A percentile compares a stretch with the other conserved stretches of the same genome.
Conservation (phyloP, 2,797 vertebrate genomes). For the Meda fulgida region DNA sequence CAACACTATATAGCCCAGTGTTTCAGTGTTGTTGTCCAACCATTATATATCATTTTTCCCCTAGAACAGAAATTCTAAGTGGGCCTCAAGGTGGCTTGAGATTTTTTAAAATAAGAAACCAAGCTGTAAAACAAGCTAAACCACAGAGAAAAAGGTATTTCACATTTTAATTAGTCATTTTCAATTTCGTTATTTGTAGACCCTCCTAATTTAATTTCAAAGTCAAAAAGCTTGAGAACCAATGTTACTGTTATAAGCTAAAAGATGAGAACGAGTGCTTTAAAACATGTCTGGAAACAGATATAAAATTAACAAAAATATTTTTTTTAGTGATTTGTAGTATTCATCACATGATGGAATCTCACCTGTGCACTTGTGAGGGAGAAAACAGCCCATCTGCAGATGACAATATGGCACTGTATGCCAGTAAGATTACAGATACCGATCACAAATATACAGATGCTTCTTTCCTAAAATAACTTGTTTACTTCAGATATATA, state of each 20-base stretch:
- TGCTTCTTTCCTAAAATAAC: neutral
- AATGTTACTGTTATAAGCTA: neutral
- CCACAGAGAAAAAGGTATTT: no score
- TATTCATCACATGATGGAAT: neutral
- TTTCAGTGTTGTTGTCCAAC: no score
- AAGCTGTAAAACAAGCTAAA: neutral
- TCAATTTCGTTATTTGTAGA: neutral
- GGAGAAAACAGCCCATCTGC: neutral
- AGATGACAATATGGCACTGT: neutral
- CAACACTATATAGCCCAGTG: no score
- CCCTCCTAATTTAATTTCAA: neutral
- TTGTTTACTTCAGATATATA: neutral
- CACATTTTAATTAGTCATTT: neutral
- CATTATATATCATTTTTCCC: no score
- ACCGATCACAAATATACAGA: neutral
- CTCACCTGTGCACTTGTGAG: neutral
- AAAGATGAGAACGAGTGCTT: neutral
- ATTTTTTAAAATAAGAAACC: neutral
- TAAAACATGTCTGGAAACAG: neutral
- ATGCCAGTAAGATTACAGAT: neutral
- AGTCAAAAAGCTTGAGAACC: neutral
- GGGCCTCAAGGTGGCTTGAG: neutral
- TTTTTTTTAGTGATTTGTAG: neutral
- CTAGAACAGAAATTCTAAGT: neutral
- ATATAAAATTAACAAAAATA: neutral